Evolutionary conservation across 2,797 vertebrate genomes (phyloP), one percentile per base, ranked within the genome.

Genomic region (Geotrypetes seraphini): DNA sequence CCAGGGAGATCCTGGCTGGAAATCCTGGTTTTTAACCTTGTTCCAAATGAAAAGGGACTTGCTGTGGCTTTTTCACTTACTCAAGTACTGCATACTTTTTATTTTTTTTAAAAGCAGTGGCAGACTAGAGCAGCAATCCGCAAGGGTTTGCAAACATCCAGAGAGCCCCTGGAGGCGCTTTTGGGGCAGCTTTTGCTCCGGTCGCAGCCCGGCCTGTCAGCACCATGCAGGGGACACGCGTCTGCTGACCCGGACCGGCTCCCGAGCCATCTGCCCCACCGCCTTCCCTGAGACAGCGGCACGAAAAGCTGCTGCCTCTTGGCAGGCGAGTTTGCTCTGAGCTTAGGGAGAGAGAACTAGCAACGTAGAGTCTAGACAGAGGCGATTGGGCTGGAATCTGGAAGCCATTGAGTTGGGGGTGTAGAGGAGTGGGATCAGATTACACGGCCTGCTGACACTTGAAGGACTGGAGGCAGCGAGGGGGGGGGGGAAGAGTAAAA

Each of bases 301-400:
- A 80, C 76, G 62, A 71, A 73, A n/a, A 66, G 71, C 76, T 80
- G 81, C 75, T 78, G 75, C 65, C n/a, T 81, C 82, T 81, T 80
- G 81, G 78, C 75, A 76, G 81, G 79, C 77, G 73, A 83, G 72
- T 56, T 70, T 78, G 75, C 66, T 78, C 76, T 75, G 74, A 76
- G 68, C 52, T 52, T 5, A 56, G 49, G n/a, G n/a, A n/a, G n/a
- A n/a, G n/a, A n/a, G n/a, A n/a, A n/a, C 67, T 56, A 84, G 84
- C 80, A 89, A 85, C 76, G 79, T 83, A 68, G 76, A 87, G 86
- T 89, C 85, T 88, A 90, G 86, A 90, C 87, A 85, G 79, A 68
- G 63, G 66, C 82, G 81, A 81, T 81, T 83, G 79, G 73, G 70
- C 79, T 80, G 82, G 83, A 83, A 84, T 86, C 83, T 87, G 85